Evolutionary conservation across 2,797 vertebrate species (phyloP).

Genomic region (Myripristis jacobus): DNA sequence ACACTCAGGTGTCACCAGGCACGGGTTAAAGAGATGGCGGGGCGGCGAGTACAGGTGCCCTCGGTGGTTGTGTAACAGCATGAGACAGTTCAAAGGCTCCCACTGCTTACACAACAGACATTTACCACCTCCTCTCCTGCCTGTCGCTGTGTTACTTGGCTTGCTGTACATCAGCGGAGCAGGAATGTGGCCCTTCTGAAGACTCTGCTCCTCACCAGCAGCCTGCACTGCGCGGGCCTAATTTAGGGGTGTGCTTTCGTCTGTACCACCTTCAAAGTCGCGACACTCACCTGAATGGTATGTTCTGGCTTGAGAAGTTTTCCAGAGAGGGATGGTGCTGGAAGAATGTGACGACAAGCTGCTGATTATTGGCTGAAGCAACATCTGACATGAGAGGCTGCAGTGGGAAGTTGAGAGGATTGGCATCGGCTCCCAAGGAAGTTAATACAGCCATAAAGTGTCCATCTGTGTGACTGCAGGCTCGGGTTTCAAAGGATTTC

Average conservation of each 20-base stretch:
- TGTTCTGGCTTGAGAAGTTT: constrained; percentile 30
- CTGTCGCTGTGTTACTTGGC: constrained; percentile 42
- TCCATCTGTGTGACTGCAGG: constrained; percentile 53
- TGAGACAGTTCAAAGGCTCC: constrained; percentile 68
- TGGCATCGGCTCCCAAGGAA: constrained; percentile 34
- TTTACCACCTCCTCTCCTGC: constrained; percentile 55
- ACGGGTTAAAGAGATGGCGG: constrained; percentile 65
- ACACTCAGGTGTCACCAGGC: constrained; percentile 64
- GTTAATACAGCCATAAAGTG: constrained; percentile 49
- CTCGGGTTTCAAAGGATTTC: constrained; percentile 53
- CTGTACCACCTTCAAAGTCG: constrained; percentile 22
- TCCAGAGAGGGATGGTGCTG: constrained; percentile 9
- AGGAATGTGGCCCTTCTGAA: constrained; percentile 32
- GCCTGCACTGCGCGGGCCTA: constrained; percentile 3
- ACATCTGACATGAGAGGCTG: constrained; percentile 43
- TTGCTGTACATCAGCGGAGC: not conserved
- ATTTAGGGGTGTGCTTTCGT: constrained; percentile 9
- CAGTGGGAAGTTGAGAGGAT: constrained; percentile 25
- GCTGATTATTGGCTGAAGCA: constrained; percentile 31
- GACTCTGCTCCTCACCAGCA: not conserved
- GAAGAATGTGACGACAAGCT: constrained; percentile 7
- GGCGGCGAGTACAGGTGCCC: constrained; percentile 52
- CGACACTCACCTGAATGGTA: constrained; percentile 21
- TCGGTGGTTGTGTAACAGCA: constrained; percentile 66
- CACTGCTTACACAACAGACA: constrained; percentile 68